Base-by-base conservation (phyloP, 2,797 vertebrate species). In the Sarcoramphus papa region DNA sequence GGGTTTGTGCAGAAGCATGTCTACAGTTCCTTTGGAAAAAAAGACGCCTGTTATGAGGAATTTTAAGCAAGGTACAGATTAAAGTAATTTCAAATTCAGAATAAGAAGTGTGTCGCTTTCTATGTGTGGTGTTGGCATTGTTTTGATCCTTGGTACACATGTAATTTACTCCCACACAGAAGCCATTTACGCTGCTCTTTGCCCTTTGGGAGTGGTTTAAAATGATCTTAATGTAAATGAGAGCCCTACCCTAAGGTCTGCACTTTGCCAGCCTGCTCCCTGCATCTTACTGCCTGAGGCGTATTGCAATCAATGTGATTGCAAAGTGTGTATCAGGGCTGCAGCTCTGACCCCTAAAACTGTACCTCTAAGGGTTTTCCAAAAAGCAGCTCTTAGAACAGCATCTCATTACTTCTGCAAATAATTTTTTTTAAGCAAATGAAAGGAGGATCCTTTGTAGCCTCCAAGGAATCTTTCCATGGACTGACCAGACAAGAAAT, bases 201-300 rank as follows among this genome's bases (percentile, higher is more conserved):
- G 83, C 88, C 90, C 76, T 88, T 93, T 92, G 83, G 77, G 77
- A 89, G 70, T 70, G 80, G 48, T 93, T 94, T 88, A 65, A 92
- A 78, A 79, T 60, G 7, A 92, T 79, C 73, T 92, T 91, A 59
- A 88, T 88, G 75, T 92, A 88, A 93, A 78, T 82, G 79, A 95
- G 82, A 88, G 59, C 65, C 51, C 30, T 88, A 12, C 73, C 83
- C 70, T 43, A 50, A 86, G 90, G 92, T 96, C 90, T 25, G 6
- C 4, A 2, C 69, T 80, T 51, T 1, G 5, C 40, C 73, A 84
- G 48, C 30, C 28, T 83, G 19, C 72, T 85, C 43, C 64, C 56
- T 74, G 77, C 43, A 7, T 74, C 69, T 77, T 5, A 3, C 9
- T 87, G 74, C 72, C 57, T 40, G 80, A 65, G 73, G 79, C 41